Percentiles rank a stretch among this genome's conserved stretches.
phyloP scores from a whole-genome alignment of 2,888 invertebrate genomes.

The Tromatobia lineatoria region DNA sequence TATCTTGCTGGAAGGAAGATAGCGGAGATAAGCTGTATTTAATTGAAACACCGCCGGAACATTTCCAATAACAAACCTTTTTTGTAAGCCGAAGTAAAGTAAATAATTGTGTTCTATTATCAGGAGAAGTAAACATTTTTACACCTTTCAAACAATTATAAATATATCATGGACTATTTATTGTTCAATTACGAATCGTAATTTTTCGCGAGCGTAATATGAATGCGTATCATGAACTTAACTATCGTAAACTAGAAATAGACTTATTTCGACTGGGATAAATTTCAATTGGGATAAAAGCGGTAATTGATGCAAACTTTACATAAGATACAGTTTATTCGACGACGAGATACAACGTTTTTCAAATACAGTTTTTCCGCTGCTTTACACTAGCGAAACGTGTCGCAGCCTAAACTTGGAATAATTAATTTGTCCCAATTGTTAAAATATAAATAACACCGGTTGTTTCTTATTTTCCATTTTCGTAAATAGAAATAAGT shows the following conservation, averaged over 20 bases:
- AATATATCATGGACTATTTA: too few species aligned
- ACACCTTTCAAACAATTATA: too few species aligned
- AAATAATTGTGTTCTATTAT: too few species aligned
- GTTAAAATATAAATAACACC: slow-evolving; percentile 25
- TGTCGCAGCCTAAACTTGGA: slow-evolving; percentile 20
- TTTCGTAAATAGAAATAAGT: slow-evolving; percentile 71
- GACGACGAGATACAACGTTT: slow-evolving; percentile 77
- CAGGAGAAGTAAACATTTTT: too few species aligned
- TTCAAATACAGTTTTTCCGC: slow-evolving; percentile 38
- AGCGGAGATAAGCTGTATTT: background rate
- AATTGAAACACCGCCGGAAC: too few species aligned
- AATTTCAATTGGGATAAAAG: background rate
- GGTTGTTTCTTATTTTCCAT: slow-evolving; percentile 33
- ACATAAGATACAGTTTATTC: slow-evolving; percentile 82
- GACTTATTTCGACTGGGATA: background rate
- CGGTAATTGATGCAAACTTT: slow-evolving; percentile 10
- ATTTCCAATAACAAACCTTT: too few species aligned
- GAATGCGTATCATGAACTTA: too few species aligned
- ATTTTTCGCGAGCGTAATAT: too few species aligned
- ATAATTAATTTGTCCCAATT: slow-evolving; percentile 28
- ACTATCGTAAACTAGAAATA: background rate
- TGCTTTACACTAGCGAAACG: slow-evolving; percentile 20
- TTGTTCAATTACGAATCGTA: too few species aligned
- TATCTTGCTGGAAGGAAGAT: too few species aligned
- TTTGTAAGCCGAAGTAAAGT: too few species aligned